Percentiles rank a stretch among this genome's conserved stretches.
These are phyloP conservation scores for Rhincodon typus DNA, from an alignment of 2,797 vertebrate species.

Conservation along the genomic window DNA sequence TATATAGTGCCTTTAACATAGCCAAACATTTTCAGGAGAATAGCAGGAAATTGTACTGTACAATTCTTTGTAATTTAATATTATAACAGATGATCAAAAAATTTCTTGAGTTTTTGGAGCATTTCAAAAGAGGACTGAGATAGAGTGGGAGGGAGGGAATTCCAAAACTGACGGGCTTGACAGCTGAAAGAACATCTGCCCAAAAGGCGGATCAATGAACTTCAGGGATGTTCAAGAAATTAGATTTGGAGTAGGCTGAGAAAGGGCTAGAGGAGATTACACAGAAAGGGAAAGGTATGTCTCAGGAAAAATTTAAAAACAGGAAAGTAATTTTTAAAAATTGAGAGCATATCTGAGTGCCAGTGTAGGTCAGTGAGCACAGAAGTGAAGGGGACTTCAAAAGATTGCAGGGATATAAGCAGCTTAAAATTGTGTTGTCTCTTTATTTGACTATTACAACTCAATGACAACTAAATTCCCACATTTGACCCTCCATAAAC, in stretches of 20 bases:
- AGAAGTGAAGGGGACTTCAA: not conserved
- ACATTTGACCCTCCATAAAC: not conserved
- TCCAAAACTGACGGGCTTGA: not conserved
- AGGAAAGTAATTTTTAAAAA: too few species aligned
- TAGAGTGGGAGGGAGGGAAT: not conserved
- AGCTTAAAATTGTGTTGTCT: not conserved
- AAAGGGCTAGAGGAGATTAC: not conserved
- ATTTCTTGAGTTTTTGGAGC: not conserved
- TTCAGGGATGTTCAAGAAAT: not conserved
- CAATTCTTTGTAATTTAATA: too few species aligned
- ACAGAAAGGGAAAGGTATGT: not conserved
- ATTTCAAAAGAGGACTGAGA: not conserved
- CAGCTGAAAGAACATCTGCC: not conserved
- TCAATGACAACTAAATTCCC: not conserved
- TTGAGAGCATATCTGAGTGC: too few species aligned
- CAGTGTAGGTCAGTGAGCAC: not conserved
- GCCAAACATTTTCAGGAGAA: not conserved
- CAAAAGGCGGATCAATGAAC: not conserved
- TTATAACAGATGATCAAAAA: not conserved
- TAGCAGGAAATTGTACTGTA: too few species aligned
- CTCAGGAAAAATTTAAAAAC: not conserved
- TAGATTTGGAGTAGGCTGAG: not conserved
- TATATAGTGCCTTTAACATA: not conserved
- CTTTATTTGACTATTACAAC: not conserved
- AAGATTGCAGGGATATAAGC: not conserved